These are phyloP conservation scores for Exocentrus adspersus DNA, from an alignment of 2,888 invertebrate species.

Conservation along the genomic window DNA sequence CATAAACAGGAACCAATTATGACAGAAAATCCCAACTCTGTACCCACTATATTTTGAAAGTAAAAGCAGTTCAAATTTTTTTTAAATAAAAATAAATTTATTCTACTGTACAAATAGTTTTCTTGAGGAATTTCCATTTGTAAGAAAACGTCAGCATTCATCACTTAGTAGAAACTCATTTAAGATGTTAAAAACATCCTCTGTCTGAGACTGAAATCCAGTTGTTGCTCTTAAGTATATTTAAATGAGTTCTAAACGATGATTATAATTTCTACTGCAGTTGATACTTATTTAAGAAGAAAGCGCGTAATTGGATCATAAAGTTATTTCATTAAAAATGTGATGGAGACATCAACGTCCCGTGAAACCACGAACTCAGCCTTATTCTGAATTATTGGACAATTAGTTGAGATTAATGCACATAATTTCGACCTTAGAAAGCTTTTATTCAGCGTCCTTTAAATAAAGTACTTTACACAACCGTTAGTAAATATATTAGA, in stretches of 20 bases:
- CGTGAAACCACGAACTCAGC: conserved; percentile 55
- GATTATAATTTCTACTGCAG: not conserved
- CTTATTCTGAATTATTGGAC: conserved; percentile 59
- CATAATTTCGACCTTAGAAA: conserved; percentile 57
- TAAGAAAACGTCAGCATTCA: no score
- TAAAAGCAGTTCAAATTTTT: no score
- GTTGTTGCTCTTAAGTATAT: not conserved
- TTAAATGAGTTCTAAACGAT: not conserved
- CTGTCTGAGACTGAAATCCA: not conserved
- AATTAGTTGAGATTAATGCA: conserved; percentile 60
- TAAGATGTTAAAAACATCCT: no score
- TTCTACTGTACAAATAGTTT: no score
- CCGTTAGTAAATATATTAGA: conserved; percentile 32
- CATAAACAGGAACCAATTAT: no score
- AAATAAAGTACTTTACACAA: conserved; percentile 45
- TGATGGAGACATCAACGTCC: conserved; percentile 59
- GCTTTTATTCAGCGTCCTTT: conserved; percentile 50
- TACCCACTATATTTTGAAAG: no score
- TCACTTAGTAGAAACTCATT: no score
- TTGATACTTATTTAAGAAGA: conserved; percentile 18
- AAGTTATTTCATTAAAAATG: conserved; percentile 46
- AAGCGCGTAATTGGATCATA: conserved; percentile 45
- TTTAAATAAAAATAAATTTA: no score
- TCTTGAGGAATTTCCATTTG: no score
- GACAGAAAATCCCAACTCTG: no score